Base-by-base conservation (phyloP, 2,113 vertebrate species). In the Scolopax mira region DNA sequence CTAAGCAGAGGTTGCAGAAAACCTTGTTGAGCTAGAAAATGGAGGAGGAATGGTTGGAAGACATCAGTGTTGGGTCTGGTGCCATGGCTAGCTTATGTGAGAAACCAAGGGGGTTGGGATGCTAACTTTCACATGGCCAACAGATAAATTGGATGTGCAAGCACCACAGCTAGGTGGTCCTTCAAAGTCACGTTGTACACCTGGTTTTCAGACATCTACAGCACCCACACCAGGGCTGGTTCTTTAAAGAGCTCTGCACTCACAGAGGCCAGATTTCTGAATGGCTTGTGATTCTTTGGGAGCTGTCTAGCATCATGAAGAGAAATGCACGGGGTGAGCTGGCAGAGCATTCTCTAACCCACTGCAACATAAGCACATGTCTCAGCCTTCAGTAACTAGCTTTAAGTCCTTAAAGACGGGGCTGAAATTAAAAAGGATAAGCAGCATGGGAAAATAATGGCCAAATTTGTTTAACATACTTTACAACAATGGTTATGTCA, bases 381-480 rank as follows among this genome's bases (percentile, higher is more conserved):
- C 39, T 86, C 54, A 60, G 31, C 52, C 33, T 87, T 86, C 41
- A 23, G 30, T 52, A 64, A n/a, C 33, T 33, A 41, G 10, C 49
- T 67, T 7, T 30, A 21, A 28, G 24, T 85, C 37, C 33, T 80
- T 74, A 31, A 71, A 66, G 16, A 25, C 7, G 4, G 21, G 73
- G 24, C 46, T 80, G n/a, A 48, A 90, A 61, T 71, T 27, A 35
- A 90, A 90, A 77, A 58, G 9, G 23, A 79, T 77, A 25, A 23
- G 27, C 23, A 85, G 31, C 33, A n/a, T n/a, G 55, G 27, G 33
- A 74, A 90, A 93, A 81, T 57, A 81, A 79, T 58, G 42, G 44
- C 35, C 46, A 61, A 27, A 92, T 92, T 92, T 91, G 88, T 86
- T 95, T 41, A 86, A 92, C 80, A 87, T 79, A 55, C 61, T 93